A percentile compares a stretch with the other conserved stretches of the same genome.
Conservation (phyloP, 2,888 invertebrate genomes). For the Leptopilina drosophilae region DNA sequence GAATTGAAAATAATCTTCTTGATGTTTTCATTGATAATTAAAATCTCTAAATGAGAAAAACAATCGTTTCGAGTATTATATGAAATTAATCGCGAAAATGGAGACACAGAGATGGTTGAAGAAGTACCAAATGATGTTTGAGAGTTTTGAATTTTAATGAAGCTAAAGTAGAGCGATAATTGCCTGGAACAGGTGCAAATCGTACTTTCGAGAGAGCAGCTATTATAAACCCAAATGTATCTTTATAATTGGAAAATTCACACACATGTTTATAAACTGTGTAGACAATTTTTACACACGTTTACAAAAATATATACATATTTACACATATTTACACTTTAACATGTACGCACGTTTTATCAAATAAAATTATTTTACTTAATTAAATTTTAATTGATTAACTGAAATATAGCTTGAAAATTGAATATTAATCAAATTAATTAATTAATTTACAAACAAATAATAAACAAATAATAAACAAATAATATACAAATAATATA, state of each 20-base stretch:
- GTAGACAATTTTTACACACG: no score
- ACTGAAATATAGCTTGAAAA: no score
- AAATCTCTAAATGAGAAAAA: slow-evolving; percentile 10
- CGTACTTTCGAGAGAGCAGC: background rate
- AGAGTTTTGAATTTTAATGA: slow-evolving; percentile 31
- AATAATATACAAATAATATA: no score
- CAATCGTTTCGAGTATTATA: background rate
- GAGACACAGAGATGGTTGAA: background rate
- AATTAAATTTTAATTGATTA: no score
- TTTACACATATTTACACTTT: no score
- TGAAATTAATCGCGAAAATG: background rate
- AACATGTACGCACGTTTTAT: no score
- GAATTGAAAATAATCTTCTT: no score
- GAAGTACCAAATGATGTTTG: slow-evolving; percentile 13
- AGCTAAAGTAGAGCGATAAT: slow-evolving; percentile 29
- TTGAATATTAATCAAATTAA: no score
- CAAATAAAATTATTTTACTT: no score
- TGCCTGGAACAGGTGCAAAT: slow-evolving; percentile 17
- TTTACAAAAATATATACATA: no score
- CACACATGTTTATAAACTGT: background rate
- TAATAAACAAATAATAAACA: no score
- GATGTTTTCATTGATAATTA: background rate
- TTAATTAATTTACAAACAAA: no score
- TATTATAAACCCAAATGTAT: background rate
- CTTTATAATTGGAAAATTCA: slow-evolving; percentile 3